Conservation (phyloP, 2,888 invertebrate genomes). For the Cheilosia soror region DNA sequence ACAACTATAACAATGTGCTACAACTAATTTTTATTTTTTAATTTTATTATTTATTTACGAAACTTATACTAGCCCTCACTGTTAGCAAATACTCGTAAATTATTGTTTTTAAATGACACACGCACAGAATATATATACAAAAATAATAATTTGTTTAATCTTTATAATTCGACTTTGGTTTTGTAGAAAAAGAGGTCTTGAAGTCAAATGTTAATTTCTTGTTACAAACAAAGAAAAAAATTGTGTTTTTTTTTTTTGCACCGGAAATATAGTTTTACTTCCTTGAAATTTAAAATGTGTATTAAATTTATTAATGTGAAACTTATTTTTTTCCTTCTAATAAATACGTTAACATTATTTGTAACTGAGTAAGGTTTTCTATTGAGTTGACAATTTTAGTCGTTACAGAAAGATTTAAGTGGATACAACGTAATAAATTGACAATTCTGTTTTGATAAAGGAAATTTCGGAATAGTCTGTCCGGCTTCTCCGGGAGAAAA, state of each 20-base stretch:
- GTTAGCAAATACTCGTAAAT: background rate
- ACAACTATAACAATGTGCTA: background rate
- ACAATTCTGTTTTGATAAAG: too few relatives aligned
- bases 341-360: slow-evolving; percentile 1
- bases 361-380: background rate
- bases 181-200: background rate
- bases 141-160: slow-evolving; percentile 1
- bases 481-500: too few relatives aligned
- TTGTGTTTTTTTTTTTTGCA: slow-evolving; percentile 1
- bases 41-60: background rate
- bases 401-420: too few relatives aligned
- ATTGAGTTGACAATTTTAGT: background rate
- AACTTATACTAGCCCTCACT: background rate
- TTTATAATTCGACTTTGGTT: background rate
- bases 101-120: slow-evolving; percentile 7
- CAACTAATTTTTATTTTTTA: background rate
- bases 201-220: background rate
- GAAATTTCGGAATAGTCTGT: too few relatives aligned
- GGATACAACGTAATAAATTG: too few relatives aligned
- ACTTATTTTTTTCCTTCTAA: slow-evolving; percentile 8
- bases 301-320: slow-evolving; percentile 10
- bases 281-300: slow-evolving; percentile 9
- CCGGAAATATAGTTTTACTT: background rate
- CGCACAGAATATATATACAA: background rate
- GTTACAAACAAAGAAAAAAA: background rate